Evolutionary conservation across 2,113 vertebrate species (phyloP).

Genomic region (Chrysemys picta): DNA sequence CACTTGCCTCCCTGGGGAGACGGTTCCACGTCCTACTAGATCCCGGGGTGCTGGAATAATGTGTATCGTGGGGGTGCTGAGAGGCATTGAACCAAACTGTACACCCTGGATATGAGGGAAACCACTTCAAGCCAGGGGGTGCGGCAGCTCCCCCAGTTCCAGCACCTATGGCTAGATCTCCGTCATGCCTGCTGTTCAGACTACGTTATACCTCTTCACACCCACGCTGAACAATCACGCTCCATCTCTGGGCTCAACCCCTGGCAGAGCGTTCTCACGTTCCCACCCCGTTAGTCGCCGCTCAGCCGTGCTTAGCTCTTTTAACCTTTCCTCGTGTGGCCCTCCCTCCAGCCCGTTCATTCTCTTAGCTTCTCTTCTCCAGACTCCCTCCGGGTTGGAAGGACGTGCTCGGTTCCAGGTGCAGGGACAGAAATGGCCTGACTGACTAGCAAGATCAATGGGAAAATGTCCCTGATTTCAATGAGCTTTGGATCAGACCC

Average conservation of each 20-base stretch:
- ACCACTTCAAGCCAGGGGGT: no score
- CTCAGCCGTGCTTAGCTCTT: background rate
- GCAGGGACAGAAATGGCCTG: rapidly evolving
- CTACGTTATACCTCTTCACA: background rate
- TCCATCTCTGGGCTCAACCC: background rate
- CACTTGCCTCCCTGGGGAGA: background rate
- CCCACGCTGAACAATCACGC: background rate
- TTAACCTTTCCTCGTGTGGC: background rate
- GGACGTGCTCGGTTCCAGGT: background rate
- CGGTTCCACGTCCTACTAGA: background rate
- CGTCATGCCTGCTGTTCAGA: background rate
- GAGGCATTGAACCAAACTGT: no score
- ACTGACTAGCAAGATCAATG: background rate
- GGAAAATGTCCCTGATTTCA: background rate
- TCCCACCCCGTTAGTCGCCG: background rate
- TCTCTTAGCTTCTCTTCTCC: rapidly evolving
- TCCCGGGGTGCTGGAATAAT: no score
- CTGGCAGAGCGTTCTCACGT: background rate
- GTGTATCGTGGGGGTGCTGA: no score
- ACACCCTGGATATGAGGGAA: no score
- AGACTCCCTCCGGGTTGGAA: background rate
- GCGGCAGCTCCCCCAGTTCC: no score
- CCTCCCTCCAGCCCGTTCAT: background rate
- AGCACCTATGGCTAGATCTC: background rate
- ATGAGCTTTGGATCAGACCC: background rate